Conservation (phyloP, 2,113 vertebrate genomes). For the Rhineura floridana region DNA sequence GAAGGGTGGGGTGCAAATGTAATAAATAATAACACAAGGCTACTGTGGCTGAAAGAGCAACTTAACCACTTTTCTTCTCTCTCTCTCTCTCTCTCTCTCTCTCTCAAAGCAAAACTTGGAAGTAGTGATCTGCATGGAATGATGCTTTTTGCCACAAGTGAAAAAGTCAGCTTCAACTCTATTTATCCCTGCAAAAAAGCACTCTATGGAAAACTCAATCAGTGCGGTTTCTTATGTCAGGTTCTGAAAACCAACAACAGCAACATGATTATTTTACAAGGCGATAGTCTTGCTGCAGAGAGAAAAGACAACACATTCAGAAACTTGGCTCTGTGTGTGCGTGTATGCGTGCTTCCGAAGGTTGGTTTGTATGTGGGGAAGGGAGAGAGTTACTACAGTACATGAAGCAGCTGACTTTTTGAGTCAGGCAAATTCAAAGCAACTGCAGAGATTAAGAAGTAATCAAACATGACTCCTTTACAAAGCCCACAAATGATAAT, state of each 20-base stretch:
- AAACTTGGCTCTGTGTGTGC: too few relatives aligned
- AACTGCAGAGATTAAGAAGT: conserved; percentile 73
- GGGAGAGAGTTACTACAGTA: conserved; percentile 78
- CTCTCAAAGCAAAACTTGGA: not conserved
- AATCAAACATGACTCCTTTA: conserved; percentile 78
- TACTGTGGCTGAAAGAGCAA: not conserved
- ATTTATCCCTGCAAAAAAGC: not conserved
- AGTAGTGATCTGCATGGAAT: not conserved
- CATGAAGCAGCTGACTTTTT: conserved; percentile 69
- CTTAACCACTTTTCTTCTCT: not conserved
- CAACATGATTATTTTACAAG: conserved; percentile 37
- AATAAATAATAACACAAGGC: not conserved
- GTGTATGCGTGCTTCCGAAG: conserved; percentile 45
- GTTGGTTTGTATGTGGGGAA: not conserved
- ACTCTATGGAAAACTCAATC: not conserved
- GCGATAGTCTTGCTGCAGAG: not conserved
- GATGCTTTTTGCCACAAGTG: not conserved
- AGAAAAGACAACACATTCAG: conserved; percentile 27
- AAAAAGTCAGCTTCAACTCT: not conserved
- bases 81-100: not conserved
- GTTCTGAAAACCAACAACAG: conserved; percentile 51
- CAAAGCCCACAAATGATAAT: conserved; percentile 82
- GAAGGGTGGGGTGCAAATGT: not conserved
- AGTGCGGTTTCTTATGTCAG: not conserved
- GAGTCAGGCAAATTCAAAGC: conserved; percentile 79